Evolutionary conservation across 2,113 vertebrate genomes (phyloP).

Genomic region (Corythornis madagascariensis): DNA sequence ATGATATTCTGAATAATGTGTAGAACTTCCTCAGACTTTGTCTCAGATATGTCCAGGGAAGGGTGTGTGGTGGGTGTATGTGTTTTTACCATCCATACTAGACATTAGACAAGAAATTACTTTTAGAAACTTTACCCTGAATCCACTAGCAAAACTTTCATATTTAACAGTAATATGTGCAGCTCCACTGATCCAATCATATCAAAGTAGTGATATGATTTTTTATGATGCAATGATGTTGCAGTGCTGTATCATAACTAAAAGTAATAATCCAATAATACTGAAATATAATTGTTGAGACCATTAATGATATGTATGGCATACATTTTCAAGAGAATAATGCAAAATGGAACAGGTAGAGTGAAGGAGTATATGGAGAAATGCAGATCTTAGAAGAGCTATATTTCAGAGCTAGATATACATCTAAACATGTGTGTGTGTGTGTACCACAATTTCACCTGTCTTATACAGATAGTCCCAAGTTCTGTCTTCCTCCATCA

Average conservation of each 20-base stretch:
- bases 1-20: background rate
- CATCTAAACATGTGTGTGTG: fast-evolving
- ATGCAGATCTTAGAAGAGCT: background rate
- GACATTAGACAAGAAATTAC: background rate
- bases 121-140: background rate
- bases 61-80: no score
- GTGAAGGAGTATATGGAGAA: background rate
- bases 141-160: background rate
- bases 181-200: background rate
- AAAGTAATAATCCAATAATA: background rate
- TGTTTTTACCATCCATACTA: background rate
- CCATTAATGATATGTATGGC: background rate
- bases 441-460: background rate
- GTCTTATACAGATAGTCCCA: background rate
- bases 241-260: fast-evolving
- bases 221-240: background rate
- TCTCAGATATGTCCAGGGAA: background rate
- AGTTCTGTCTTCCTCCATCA: background rate
- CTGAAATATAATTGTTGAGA: background rate
- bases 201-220: background rate
- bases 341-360: background rate
- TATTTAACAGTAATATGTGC: background rate
- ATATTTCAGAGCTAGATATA: background rate
- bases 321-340: background rate
- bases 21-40: background rate